Base-by-base conservation (phyloP, 2,888 invertebrate genomes). In the Heliothis peltigera region DNA sequence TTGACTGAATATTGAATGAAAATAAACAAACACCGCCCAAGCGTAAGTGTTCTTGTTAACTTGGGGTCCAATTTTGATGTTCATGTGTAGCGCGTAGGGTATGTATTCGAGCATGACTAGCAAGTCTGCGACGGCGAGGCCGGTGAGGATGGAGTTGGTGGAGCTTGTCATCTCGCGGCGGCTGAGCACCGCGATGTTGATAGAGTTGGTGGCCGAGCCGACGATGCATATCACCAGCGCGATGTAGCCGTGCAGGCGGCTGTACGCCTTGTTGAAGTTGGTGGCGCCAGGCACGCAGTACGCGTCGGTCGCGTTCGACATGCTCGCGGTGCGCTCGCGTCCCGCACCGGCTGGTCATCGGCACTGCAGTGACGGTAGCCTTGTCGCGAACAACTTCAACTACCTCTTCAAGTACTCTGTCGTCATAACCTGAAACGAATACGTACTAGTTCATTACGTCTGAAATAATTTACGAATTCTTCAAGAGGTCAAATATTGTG, bases 51-150 rank as follows among this genome's bases (percentile, higher is more conserved):
- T 95, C 75, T 93, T 94, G 80, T 95, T 95, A 72, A 94, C 88
- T 87, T 94, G 94, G 8, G 94, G 94, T 44, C 95, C 95, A 5
- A 95, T 94, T 77, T 97, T 96, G 67, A 98, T 96, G 83, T 97
- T 97, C 89, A 97, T 97, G 88, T 98, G 98, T 58, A 97, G 96
- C 2, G 97, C 97, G 88, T 98, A 98, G 0, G 99, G 98, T 73
- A 99, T 97, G 90, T 99, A 99, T 83, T 98, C 98, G 82, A 99
- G 95, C 97, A 99, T 99, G 17, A 99, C 98, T n/a, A 98, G 95
- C 35, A 99, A 96, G 89, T 99, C 99, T 17, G 99, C 98, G 8
- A 98, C 97, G 0, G 99, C 99, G 32, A 98, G 95, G 5, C 98
- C 98, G 0, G 98, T 98, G 44, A 99, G 96, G 65, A 99, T 98